These are phyloP conservation scores for fruit fly (Drosophila melanogaster) DNA, from an alignment of 1,140 invertebrate genomes.

Conservation along the genomic window Release_6_plus_ISO1_MT NT_033779.5:1630001-1630500, in stretches of 20 bases:
- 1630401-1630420: constrained; percentile 23
- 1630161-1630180: neutral
- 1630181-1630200: constrained; percentile 42
- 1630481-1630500: constrained; percentile 15
- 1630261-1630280: constrained; percentile 54
- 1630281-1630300: neutral
- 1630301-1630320: neutral
- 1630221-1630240: constrained; percentile 37
- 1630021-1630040: constrained; percentile 50
- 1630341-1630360: neutral
- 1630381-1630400: too few species aligned
- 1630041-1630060: constrained; percentile 41
- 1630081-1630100: constrained; percentile 70
- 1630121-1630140: neutral
- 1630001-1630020: constrained; percentile 68
- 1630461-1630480: constrained; percentile 51
- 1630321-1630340: neutral
- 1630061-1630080: constrained; percentile 68
- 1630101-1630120: constrained; percentile 49
- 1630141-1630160: neutral
- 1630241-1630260: constrained; percentile 54
- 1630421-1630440: constrained; percentile 26
- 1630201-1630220: constrained; percentile 44
- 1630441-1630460: constrained; percentile 50
- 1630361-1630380: too few species aligned